Conservation (phyloP, 2,888 invertebrate genomes). For the Machimus rusticus region DNA sequence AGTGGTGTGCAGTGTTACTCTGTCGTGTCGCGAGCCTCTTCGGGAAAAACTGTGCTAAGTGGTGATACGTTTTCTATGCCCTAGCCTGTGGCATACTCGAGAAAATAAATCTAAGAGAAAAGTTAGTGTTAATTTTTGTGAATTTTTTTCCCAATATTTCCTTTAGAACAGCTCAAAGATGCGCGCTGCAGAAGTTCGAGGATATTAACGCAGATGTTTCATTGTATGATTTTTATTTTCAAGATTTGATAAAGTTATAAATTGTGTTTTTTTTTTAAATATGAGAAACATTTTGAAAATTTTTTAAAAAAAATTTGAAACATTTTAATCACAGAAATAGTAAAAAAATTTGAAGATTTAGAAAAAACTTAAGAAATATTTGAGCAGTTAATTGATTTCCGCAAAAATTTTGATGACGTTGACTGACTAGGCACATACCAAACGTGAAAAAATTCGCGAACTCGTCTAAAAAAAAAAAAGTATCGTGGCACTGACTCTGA, state of each 20-base stretch:
- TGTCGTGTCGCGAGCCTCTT: background rate
- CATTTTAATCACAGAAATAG: background rate
- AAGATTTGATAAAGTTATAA: no score
- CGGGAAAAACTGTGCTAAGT: slow-evolving; percentile 14
- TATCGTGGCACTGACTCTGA: background rate
- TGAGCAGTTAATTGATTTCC: background rate
- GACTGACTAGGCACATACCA: background rate
- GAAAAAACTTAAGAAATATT: background rate
- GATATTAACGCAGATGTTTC: background rate
- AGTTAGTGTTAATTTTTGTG: background rate
- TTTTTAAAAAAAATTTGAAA: background rate
- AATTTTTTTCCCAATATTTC: background rate
- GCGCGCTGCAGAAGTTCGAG: background rate
- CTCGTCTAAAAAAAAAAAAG: background rate
- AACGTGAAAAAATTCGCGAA: background rate
- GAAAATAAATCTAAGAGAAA: background rate
- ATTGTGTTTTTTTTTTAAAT: no score
- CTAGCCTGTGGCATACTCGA: background rate
- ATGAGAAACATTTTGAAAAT: background rate
- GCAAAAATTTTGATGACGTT: background rate
- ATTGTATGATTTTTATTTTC: no score
- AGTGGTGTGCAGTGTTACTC: background rate
- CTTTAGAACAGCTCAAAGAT: background rate
- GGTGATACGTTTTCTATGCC: background rate
- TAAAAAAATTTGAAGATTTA: background rate